Evolutionary conservation across 2,113 vertebrate genomes (phyloP).

Genomic region (Eubucco bourcierii): DNA sequence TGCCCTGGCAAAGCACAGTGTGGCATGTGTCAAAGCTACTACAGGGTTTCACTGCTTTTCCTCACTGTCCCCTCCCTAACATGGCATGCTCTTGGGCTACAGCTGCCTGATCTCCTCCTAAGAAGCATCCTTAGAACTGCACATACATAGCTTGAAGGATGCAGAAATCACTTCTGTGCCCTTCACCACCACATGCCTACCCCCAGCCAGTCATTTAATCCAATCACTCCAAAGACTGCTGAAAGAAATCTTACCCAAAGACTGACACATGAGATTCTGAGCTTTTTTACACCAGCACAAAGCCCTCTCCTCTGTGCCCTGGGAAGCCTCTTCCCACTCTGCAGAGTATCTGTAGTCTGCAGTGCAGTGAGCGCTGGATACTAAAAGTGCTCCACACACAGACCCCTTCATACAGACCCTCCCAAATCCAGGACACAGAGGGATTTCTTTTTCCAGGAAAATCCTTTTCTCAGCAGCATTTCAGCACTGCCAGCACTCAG

Average conservation of each 20-base stretch:
- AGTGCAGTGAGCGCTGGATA: not conserved
- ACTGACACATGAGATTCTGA: not conserved
- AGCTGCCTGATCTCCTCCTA: not conserved
- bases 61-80: not conserved
- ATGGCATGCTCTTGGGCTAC: fast-evolving
- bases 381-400: not conserved
- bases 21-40: fast-evolving
- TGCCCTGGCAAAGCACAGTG: fast-evolving
- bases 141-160: not conserved
- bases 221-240: not conserved
- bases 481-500: not conserved
- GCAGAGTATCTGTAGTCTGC: not conserved
- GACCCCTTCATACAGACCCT: fast-evolving
- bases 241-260: not conserved
- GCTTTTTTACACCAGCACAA: no score
- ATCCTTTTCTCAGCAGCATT: not conserved
- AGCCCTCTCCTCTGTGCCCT: not conserved
- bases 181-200: not conserved
- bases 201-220: not conserved
- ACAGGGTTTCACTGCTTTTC: not conserved
- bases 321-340: not conserved
- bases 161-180: not conserved
- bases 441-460: not conserved
- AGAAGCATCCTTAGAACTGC: not conserved
- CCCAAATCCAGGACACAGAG: fast-evolving